Evolutionary conservation across 2,888 invertebrate genomes (phyloP).

Genomic region (Cerceris ruficornis): DNA sequence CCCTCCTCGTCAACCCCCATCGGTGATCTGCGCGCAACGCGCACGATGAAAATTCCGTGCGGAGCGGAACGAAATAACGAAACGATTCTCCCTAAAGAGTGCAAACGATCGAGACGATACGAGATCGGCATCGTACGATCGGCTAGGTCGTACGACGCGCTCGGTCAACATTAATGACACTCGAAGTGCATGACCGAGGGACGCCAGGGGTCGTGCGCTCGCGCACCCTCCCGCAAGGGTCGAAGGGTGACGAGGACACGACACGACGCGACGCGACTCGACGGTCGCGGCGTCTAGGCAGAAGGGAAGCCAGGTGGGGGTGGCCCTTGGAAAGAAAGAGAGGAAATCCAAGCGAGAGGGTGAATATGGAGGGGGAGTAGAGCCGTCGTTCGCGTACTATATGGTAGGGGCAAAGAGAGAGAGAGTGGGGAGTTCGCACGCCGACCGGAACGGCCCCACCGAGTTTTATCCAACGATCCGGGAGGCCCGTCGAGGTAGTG

Average conservation of each 20-base stretch:
- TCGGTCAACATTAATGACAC: conserved; percentile 57
- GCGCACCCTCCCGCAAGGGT: conserved; percentile 50
- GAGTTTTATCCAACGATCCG: conserved; percentile 81
- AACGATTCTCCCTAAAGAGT: no score
- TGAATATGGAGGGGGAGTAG: conserved; percentile 14
- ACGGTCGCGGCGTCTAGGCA: conserved; percentile 24
- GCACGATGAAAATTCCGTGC: no score
- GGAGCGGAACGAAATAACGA: no score
- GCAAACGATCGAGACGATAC: conserved; percentile 3
- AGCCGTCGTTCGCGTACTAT: conserved; percentile 15
- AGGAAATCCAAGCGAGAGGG: conserved; percentile 35
- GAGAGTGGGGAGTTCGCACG: conserved; percentile 76
- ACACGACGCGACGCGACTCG: conserved; percentile 37
- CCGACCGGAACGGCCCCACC: conserved; percentile 77
- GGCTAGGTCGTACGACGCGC: conserved; percentile 47
- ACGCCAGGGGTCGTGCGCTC: conserved; percentile 40
- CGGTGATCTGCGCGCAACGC: no score
- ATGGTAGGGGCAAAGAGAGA: conserved; percentile 40
- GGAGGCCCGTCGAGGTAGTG: conserved; percentile 80
- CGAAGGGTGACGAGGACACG: conserved; percentile 35
- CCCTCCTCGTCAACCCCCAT: no score
- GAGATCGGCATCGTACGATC: conserved; percentile 49
- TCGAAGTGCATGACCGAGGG: conserved; percentile 50
- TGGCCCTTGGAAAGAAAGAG: conserved; percentile 25
- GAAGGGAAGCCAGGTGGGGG: conserved; percentile 29